Evolutionary conservation across 2,888 invertebrate genomes (phyloP), one percentile per base, ranked within the genome.

Genomic region (Cantharis flavilabris): DNA sequence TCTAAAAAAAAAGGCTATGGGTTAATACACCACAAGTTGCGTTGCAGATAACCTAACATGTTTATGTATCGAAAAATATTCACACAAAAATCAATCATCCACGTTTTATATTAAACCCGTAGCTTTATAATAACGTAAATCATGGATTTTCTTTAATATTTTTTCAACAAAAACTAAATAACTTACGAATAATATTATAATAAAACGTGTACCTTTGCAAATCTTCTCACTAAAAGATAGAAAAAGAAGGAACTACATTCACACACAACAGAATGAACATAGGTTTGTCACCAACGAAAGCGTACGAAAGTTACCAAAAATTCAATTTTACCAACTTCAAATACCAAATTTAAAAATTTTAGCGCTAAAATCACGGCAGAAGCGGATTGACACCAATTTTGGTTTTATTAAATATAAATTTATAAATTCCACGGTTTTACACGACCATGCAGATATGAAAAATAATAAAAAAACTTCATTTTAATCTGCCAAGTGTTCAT

Each of bases 1-100:
- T 94, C 94, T 94, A 90, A 81, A 92, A 92, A 67, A 79, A n/a
- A n/a, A 2, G 2, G n/a, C 2, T 7, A 1, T 13, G 2, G 33
- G 2, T 33, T 5, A 33, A 33, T 26, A 26, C 33, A 49, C 49
- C n/a, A 49, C 49, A 49, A n/a, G 49, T 49, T 49, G n/a, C n/a
- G 64, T 65, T 67, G 76, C 28, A 67, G 63, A 76, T 63, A 62
- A 71, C 49, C 49, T 49, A 49, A 3, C 10, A 30, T 30, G 49
- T 49, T 49, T 49, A 49, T n/a, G n/a, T n/a, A 49, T 49, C 49
- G 49, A 49, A 49, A 49, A 49, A 49, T 49, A 49, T 49, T 49
- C 7, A 49, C 49, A n/a, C 49, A 49, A 49, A 49, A 49, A 49
- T 49, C n/a, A 49, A 49, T 49, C 49, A 49, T 49, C 49, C 49